phyloP scores from a whole-genome alignment of 2,113 vertebrate species.

The Columbina picui region DNA sequence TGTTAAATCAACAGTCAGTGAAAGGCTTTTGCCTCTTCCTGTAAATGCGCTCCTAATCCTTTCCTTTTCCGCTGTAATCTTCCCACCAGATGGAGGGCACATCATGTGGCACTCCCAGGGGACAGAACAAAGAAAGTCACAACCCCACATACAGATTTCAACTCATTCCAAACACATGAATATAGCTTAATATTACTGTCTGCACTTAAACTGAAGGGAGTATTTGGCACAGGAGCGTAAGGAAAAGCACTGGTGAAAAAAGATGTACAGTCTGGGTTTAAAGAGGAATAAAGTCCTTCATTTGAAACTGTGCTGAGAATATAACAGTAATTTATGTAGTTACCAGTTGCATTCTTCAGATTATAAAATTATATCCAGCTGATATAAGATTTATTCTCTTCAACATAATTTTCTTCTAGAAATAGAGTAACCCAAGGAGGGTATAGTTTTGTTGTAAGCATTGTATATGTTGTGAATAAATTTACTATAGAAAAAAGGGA shows the following conservation, averaged over 20 bases:
- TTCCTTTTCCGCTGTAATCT: neutral
- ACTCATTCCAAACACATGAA: neutral
- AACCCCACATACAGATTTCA: neutral
- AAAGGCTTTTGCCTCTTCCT: conserved; percentile 20
- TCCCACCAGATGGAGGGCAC: conserved; percentile 58
- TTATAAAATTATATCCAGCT: neutral
- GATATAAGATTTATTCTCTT: neutral
- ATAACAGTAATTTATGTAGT: neutral
- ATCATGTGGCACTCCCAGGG: neutral
- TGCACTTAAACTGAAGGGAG: neutral
- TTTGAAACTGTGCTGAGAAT: neutral
- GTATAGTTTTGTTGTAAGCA: neutral
- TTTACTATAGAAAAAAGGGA: neutral
- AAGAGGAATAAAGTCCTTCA: neutral
- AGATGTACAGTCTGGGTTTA: neutral
- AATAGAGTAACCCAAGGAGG: neutral
- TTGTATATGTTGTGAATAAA: neutral
- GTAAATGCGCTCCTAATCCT: neutral
- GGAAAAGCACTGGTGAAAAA: neutral
- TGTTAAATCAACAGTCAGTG: conserved; percentile 45
- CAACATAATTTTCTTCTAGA: neutral
- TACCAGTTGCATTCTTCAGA: neutral
- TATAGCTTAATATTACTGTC: neutral
- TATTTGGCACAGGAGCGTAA: neutral
- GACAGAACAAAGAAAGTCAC: neutral